Conservation (phyloP, 2,888 invertebrate genomes). For the Choristoneura rosaceana region DNA sequence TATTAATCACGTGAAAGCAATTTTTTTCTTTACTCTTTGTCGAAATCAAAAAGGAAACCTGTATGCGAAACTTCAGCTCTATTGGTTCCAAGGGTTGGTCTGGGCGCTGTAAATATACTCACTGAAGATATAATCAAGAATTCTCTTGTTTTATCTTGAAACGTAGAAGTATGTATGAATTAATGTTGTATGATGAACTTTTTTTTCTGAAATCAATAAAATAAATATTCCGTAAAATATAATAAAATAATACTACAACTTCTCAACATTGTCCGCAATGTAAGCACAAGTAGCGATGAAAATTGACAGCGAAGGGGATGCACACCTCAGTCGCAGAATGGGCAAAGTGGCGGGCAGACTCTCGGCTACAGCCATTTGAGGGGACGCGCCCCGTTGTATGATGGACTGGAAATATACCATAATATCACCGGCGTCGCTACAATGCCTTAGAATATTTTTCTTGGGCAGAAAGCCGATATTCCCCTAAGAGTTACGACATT, state of each 20-base stretch:
- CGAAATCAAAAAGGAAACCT: no score
- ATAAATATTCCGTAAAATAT: neutral
- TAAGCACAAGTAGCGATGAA: conserved; percentile 44
- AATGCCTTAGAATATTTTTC: conserved; percentile 85
- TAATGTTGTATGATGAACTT: no score
- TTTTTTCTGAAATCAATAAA: no score
- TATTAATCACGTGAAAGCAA: no score
- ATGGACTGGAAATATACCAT: conserved; percentile 82
- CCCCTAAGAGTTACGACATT: conserved; percentile 86
- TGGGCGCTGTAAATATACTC: no score
- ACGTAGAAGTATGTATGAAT: no score
- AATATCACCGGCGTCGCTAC: conserved; percentile 81
- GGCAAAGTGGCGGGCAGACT: conserved; percentile 73
- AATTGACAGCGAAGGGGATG: conserved; percentile 61
- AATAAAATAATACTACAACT: neutral
- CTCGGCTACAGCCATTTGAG: conserved; percentile 73
- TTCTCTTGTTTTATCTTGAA: no score
- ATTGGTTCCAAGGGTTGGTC: no score
- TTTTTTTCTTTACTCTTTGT: no score
- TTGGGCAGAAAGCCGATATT: conserved; percentile 85
- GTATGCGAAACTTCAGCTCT: no score
- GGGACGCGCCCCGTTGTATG: conserved; percentile 74
- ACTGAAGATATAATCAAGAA: no score
- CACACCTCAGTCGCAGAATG: conserved; percentile 54
- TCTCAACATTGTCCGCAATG: neutral